These are phyloP conservation scores for Dendrocincla tyrannina DNA, from an alignment of 2,797 vertebrate species.

Conservation along the genomic window DNA sequence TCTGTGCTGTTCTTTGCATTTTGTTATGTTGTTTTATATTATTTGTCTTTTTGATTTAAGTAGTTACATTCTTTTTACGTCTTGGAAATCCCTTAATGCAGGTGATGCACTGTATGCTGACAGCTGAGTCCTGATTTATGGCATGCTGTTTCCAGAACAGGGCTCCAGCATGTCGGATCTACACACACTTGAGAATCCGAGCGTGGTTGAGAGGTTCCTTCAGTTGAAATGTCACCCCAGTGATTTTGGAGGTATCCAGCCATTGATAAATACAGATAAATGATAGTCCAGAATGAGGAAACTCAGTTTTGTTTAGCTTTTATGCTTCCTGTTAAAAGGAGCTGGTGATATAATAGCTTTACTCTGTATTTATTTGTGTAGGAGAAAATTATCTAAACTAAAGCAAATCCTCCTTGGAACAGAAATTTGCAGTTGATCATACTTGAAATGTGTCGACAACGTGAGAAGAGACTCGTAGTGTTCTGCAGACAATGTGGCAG, in stretches of 20 bases:
- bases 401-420: constrained; percentile 33
- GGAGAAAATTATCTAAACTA: constrained; percentile 40
- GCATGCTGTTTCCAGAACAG: constrained; percentile 27
- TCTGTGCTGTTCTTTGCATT: background rate
- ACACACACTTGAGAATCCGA: constrained; percentile 27
- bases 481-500: constrained; percentile 59
- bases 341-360: background rate
- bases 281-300: background rate
- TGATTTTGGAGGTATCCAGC: constrained; percentile 24
- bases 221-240: background rate
- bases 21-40: background rate
- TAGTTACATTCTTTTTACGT: constrained; percentile 38
- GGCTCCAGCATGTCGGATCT: constrained; percentile 42
- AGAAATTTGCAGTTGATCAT: constrained; percentile 40
- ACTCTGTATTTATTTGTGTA: constrained; percentile 44
- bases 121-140: constrained; percentile 19
- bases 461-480: constrained; percentile 44
- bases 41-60: constrained; percentile 17
- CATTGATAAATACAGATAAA: background rate
- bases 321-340: constrained; percentile 15
- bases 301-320: background rate
- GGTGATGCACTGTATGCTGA: constrained; percentile 33
- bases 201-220: background rate
- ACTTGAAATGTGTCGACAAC: constrained; percentile 57
- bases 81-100: constrained; percentile 52